A percentile compares a stretch with the other conserved stretches of the same genome.
phyloP scores from a whole-genome alignment of 2,797 vertebrate genomes.

The Tamandua tetradactyla region DNA sequence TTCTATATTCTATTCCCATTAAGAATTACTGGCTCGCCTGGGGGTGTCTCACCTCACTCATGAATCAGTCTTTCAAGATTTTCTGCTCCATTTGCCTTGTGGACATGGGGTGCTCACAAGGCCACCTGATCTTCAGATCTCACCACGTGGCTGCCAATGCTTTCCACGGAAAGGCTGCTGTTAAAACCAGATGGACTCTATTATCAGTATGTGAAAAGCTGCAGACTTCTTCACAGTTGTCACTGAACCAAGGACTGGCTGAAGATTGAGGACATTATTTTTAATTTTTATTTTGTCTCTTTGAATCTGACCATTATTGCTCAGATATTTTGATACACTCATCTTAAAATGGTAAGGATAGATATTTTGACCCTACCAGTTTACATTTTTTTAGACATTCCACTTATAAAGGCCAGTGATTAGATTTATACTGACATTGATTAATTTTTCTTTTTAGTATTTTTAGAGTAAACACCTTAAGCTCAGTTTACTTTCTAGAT shows the following conservation, averaged over 20 bases:
- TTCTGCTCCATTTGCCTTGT: background rate
- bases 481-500: background rate
- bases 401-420: background rate
- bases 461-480: background rate
- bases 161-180: too few species aligned
- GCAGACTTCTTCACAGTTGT: background rate
- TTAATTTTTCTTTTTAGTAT: background rate
- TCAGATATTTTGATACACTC: background rate
- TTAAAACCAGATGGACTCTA: background rate
- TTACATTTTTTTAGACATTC: background rate
- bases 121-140: background rate
- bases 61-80: background rate
- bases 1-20: too few species aligned
- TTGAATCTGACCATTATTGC: background rate
- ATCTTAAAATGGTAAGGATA: background rate
- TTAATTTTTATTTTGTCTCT: background rate
- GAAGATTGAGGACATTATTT: too few species aligned
- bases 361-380: background rate
- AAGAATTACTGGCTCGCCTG: background rate
- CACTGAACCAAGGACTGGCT: too few species aligned
- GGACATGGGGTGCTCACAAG: background rate
- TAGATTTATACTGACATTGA: background rate
- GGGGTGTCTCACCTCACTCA: background rate
- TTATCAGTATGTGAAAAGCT: too few species aligned
- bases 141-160: background rate